A percentile compares a stretch with the other conserved stretches of the same genome.
These are phyloP conservation scores for Centropristis striata DNA, from an alignment of 2,113 vertebrate genomes.

Conservation along the genomic window DNA sequence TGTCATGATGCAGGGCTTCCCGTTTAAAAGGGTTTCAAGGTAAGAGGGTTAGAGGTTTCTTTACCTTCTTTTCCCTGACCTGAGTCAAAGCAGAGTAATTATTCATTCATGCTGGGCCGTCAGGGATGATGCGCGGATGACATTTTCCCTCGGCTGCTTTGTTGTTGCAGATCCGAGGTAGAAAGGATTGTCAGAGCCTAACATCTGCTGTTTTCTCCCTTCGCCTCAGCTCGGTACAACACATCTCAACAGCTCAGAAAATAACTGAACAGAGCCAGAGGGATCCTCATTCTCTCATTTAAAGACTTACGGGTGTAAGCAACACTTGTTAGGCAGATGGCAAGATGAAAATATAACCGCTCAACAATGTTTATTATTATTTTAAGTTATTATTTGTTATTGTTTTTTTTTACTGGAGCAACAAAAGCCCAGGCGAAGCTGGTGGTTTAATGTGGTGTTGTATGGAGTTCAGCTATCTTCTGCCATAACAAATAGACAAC, in stretches of 20 bases:
- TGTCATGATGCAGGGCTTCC: slow-evolving; percentile 59
- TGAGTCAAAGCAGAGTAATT: slow-evolving; percentile 69
- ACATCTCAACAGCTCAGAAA: slow-evolving; percentile 53
- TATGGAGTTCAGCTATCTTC: too few species aligned
- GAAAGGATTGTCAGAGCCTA: slow-evolving; percentile 57
- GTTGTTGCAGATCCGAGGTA: slow-evolving; percentile 69
- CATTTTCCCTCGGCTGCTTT: slow-evolving; percentile 75
- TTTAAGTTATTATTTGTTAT: too few species aligned
- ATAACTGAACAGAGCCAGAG: slow-evolving; percentile 46
- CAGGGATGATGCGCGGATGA: slow-evolving; percentile 71
- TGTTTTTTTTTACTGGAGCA: neutral
- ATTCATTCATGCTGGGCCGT: slow-evolving; percentile 62
- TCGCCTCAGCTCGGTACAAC: slow-evolving; percentile 49
- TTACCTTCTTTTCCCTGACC: slow-evolving; percentile 39
- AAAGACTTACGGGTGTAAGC: slow-evolving; percentile 42
- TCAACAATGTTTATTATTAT: slow-evolving; percentile 40
- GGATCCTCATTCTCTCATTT: slow-evolving; percentile 58
- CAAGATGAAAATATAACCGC: slow-evolving; percentile 25
- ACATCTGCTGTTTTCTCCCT: slow-evolving; percentile 69
- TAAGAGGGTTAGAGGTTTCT: slow-evolving; percentile 48
- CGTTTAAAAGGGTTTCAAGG: slow-evolving; percentile 59
- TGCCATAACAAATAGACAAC: neutral
- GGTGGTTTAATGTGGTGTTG: neutral
- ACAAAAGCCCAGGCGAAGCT: neutral
- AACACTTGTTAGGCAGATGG: slow-evolving; percentile 52